Conservation (phyloP, 2,888 invertebrate species). For the Aproaerema taeniolella region DNA sequence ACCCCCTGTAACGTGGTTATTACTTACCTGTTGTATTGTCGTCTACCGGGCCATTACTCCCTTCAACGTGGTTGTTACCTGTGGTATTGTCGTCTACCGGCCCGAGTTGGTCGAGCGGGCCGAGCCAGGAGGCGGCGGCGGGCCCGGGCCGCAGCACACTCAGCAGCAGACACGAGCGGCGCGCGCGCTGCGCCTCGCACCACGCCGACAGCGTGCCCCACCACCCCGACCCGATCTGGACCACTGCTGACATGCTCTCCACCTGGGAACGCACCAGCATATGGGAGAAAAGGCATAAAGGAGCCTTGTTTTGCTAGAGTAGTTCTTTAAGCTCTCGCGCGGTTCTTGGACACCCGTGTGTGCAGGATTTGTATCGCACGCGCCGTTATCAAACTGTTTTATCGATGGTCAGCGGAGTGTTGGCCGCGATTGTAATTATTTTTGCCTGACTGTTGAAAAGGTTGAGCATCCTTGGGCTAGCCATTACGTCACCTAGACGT, state of each 20-base stretch:
- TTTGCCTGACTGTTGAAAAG: too few relatives aligned
- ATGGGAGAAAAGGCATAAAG: neutral
- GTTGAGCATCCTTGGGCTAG: too few relatives aligned
- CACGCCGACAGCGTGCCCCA: constrained; percentile 96
- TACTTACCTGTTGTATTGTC: too few relatives aligned
- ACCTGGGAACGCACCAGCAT: constrained; percentile 64
- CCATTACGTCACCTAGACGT: too few relatives aligned
- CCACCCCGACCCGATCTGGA: constrained; percentile 91
- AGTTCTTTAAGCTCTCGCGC: neutral
- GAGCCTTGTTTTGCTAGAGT: neutral
- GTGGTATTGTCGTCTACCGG: constrained; percentile 75
- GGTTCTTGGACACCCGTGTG: too few relatives aligned
- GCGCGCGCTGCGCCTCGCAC: constrained; percentile 83
- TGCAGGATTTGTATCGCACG: too few relatives aligned
- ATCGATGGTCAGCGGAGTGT: too few relatives aligned
- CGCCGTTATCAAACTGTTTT: too few relatives aligned
- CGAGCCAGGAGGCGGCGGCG: constrained; percentile 91
- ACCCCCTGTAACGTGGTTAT: too few relatives aligned
- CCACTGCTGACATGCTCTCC: constrained; percentile 94
- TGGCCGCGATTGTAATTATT: too few relatives aligned
- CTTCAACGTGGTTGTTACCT: too few relatives aligned
- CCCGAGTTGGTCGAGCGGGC: constrained; percentile 87
- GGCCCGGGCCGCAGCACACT: constrained; percentile 89
- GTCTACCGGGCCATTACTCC: too few relatives aligned
- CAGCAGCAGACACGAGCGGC: constrained; percentile 90